Evolutionary conservation across 2,797 vertebrate species (phyloP).

Genomic region (Naso thynnoides): DNA sequence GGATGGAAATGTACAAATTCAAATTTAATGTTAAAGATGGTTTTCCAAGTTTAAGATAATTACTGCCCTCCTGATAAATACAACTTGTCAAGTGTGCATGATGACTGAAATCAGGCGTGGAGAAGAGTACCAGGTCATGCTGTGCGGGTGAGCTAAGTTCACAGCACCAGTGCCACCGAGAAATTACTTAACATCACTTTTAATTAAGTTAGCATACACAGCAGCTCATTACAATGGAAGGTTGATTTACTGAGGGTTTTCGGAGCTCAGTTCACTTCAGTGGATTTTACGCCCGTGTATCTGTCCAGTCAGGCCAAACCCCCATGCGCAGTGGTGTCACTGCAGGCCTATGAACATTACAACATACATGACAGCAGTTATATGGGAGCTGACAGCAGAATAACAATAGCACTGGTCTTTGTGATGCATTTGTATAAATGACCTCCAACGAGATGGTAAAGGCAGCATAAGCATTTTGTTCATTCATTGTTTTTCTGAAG

Average conservation of each 20-base stretch:
- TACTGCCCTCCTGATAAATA: slow-evolving; percentile 40
- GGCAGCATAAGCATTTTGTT: slow-evolving; percentile 15
- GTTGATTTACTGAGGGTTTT: slow-evolving; percentile 74
- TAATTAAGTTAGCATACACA: slow-evolving; percentile 79
- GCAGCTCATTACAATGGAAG: slow-evolving; percentile 73
- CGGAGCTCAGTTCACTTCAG: slow-evolving; percentile 56
- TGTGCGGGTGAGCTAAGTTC: slow-evolving; percentile 64
- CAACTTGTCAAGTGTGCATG: slow-evolving; percentile 58
- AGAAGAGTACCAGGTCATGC: slow-evolving; percentile 55
- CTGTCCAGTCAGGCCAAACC: slow-evolving; percentile 35
- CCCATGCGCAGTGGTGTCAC: slow-evolving; percentile 18
- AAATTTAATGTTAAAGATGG: slow-evolving; percentile 36
- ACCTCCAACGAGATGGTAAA: slow-evolving; percentile 57
- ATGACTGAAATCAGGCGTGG: slow-evolving; percentile 69
- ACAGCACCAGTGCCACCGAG: slow-evolving; percentile 60
- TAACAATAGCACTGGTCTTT: slow-evolving; percentile 56
- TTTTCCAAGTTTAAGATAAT: slow-evolving; percentile 39
- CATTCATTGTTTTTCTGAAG: slow-evolving; percentile 49
- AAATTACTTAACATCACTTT: slow-evolving; percentile 84
- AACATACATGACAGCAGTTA: slow-evolving; percentile 62
- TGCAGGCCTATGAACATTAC: slow-evolving; percentile 42
- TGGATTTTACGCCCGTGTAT: slow-evolving; percentile 46
- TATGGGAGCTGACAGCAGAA: slow-evolving; percentile 70
- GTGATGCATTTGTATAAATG: slow-evolving; percentile 61
- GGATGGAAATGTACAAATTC: slow-evolving; percentile 44